phyloP scores from a whole-genome alignment of 2,888 invertebrate genomes.

The Tetropium fuscum region DNA sequence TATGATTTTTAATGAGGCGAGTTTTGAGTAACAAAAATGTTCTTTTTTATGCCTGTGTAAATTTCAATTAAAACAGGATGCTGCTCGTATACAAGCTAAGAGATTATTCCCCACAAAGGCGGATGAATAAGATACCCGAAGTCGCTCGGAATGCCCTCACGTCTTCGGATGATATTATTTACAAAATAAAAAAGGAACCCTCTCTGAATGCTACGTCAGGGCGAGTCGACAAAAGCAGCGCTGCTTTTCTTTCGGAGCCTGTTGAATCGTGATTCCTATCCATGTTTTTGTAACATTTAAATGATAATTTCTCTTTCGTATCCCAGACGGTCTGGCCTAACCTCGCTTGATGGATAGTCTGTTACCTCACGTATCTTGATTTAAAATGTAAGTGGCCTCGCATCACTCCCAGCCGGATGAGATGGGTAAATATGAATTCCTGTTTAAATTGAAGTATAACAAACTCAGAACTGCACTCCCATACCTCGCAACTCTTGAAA shows the following conservation, averaged over 20 bases:
- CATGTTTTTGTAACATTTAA: conserved; percentile 59
- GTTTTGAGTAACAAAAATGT: conserved; percentile 37
- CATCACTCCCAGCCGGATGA: conserved; percentile 13
- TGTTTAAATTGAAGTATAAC: too few relatives aligned
- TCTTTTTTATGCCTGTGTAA: conserved; percentile 35
- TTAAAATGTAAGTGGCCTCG: conserved; percentile 42
- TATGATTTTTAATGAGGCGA: conserved; percentile 36
- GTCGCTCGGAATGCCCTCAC: conserved; percentile 51
- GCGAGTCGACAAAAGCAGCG: conserved; percentile 30
- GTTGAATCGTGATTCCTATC: conserved; percentile 47
- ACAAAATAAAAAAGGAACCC: conserved; percentile 48
- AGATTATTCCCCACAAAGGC: conserved; percentile 51
- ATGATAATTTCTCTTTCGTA: conserved; percentile 56
- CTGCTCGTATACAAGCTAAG: conserved; percentile 42
- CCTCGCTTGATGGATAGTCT: conserved; percentile 44
- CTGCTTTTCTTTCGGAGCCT: conserved; percentile 36
- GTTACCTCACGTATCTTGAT: conserved; percentile 48
- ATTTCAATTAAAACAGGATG: conserved; percentile 43
- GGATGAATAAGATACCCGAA: conserved; percentile 51
- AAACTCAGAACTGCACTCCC: too few relatives aligned
- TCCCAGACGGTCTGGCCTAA: conserved; percentile 44
- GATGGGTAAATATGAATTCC: conserved; percentile 4
- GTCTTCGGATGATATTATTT: conserved; percentile 51
- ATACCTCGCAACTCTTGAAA: too few relatives aligned
- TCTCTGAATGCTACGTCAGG: conserved; percentile 44